These are phyloP conservation scores for Pseudochirops cupreus DNA, from an alignment of 2,797 vertebrate genomes.

Conservation along the genomic window DNA sequence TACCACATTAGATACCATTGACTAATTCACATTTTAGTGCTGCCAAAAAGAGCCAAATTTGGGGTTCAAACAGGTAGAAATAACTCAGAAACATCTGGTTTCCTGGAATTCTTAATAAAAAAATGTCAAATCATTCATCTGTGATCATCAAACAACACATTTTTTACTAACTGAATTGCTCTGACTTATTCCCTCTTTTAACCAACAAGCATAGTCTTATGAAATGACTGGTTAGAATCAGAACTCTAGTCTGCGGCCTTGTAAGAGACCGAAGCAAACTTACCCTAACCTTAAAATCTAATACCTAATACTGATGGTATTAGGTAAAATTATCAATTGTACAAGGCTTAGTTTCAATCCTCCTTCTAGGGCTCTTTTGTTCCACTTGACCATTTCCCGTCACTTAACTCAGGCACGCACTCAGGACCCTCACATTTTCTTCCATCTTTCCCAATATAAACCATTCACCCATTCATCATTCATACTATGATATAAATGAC, in stretches of 20 bases:
- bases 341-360: neutral
- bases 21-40: neutral
- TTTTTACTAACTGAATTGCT: neutral
- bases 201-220: neutral
- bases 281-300: neutral
- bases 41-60: neutral
- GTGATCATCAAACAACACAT: neutral
- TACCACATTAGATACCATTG: neutral
- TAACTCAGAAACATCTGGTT: neutral
- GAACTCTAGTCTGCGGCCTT: neutral
- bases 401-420: neutral
- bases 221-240: neutral
- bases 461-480: neutral
- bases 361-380: neutral
- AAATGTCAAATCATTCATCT: neutral
- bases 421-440: neutral
- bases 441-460: conserved; percentile 10
- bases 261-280: neutral
- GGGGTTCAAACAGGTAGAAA: neutral
- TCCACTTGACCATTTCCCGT: neutral
- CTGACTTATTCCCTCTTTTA: neutral
- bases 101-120: conserved; percentile 4
- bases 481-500: neutral
- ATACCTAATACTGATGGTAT: neutral
- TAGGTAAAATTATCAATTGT: neutral